Evolutionary conservation across 2,888 invertebrate species (phyloP).

Genomic region (Glaucopsyche alexis): DNA sequence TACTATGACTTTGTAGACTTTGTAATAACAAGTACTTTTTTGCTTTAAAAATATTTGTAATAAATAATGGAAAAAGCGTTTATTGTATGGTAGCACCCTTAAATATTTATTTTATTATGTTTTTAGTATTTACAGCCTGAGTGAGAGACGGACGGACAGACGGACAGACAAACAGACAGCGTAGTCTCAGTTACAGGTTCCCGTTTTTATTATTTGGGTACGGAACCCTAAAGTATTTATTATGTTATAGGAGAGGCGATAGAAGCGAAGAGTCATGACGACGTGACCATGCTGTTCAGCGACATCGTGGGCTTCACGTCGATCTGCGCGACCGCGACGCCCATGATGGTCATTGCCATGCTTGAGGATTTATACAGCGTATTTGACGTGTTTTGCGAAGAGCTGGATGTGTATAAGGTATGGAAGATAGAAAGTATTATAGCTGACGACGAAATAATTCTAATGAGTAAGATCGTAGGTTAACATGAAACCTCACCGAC

Average conservation of each 20-base stretch:
- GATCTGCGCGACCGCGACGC: conserved; percentile 96
- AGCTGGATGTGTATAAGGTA: conserved; percentile 97
- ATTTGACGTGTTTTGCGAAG: conserved; percentile 95
- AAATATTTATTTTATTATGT: too few species aligned
- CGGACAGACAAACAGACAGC: too few species aligned
- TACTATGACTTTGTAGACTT: not conserved
- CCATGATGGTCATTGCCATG: conserved; percentile 98
- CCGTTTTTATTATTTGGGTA: too few species aligned
- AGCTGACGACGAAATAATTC: too few species aligned
- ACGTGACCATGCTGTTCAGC: conserved; percentile 97
- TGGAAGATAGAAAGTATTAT: not conserved
- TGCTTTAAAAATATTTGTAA: too few species aligned
- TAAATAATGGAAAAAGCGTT: too few species aligned
- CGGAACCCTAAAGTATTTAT: not conserved
- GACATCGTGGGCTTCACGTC: conserved; percentile 98
- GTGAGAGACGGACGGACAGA: too few species aligned
- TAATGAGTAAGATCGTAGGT: too few species aligned
- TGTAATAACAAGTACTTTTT: not conserved
- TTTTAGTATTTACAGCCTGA: too few species aligned
- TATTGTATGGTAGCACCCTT: too few species aligned
- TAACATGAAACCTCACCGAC: too few species aligned
- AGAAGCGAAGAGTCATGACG: conserved; percentile 94
- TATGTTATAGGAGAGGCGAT: conserved; percentile 87
- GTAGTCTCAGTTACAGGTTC: too few species aligned
- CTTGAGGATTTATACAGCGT: conserved; percentile 95